Base-by-base conservation (phyloP, 2,888 invertebrate genomes). In the Eledona agricola region DNA sequence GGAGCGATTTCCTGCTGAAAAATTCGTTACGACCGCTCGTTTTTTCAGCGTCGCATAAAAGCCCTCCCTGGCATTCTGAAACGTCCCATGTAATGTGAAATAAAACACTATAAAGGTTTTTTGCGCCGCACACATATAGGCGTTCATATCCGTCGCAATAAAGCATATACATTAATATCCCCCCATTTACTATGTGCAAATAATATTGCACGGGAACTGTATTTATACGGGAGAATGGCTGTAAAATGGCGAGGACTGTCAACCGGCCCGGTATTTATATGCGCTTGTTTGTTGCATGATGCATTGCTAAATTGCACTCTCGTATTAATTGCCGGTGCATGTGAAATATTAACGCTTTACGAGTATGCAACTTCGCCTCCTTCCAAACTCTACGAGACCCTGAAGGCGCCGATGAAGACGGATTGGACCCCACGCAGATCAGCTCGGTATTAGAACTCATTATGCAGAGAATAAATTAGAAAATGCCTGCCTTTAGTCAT, bases 401-500 rank as follows among this genome's bases (percentile, higher is more conserved):
- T 64, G 43, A 61, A 60, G 64, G 67, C 65, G 62, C 59, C 62
- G 59, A 65, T 64, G 50, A 57, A 59, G 62, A 62, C 60, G 56
- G 60, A 58, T 55, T 42, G 56, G 69, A 66, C 67, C 67, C 64
- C 69, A 67, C 67, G 64, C 67, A 67, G 66, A 64, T 67, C 62
- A 63, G 58, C n/a, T 58, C 66, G 59, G 61, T 64, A 68, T 69
- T 71, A 71, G 68, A 65, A 67, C 67, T 69, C 63, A 69, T 71
- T 71, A 69, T 66, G 66, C 61, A 57, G 60, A 61, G 62, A 67
- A 69, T 68, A 69, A 69, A 71, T 70, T 68, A 69, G 64, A 69
- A 64, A 62, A 65, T 58, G 64, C 62, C 65, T 57, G 69, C 64
- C 67, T 65, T 61, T 57, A 66, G 66, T 63, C 60, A 64, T 59